Conservation (phyloP, 2,797 vertebrate genomes). For the Mareca penelope region DNA sequence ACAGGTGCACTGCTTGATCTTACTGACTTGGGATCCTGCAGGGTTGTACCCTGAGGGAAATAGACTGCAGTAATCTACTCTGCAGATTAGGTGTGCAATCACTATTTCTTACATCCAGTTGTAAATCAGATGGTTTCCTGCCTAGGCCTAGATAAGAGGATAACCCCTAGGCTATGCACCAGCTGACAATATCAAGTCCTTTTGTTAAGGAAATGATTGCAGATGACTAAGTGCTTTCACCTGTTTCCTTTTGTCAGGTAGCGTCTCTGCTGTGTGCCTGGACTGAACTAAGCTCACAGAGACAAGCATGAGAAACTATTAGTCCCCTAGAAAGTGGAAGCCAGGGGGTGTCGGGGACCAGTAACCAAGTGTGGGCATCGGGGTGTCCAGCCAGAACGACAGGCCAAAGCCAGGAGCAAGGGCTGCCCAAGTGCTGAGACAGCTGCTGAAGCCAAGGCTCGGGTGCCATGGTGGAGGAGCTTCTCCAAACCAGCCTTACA, state of each 20-base stretch:
- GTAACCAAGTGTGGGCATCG: no score
- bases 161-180: slow-evolving; percentile 2
- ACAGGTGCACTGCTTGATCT: not conserved
- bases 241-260: slow-evolving; percentile 1
- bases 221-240: slow-evolving; percentile 43
- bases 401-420: no score
- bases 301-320: not conserved
- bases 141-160: slow-evolving; percentile 36
- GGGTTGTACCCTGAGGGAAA: not conserved
- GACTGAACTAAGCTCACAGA: not conserved
- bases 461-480: not conserved
- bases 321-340: not conserved
- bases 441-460: not conserved
- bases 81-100: not conserved
- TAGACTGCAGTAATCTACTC: not conserved
- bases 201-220: slow-evolving; percentile 42
- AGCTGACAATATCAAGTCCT: not conserved
- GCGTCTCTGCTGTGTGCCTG: not conserved
- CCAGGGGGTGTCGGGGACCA: no score
- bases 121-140: slow-evolving; percentile 39
- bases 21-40: not conserved
- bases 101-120: slow-evolving; percentile 1
- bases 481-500: not conserved
- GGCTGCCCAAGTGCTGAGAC: not conserved
- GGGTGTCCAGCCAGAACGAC: no score